These are phyloP conservation scores for Podotricha telesiphe DNA, from an alignment of 2,888 invertebrate genomes.

Conservation along the genomic window DNA sequence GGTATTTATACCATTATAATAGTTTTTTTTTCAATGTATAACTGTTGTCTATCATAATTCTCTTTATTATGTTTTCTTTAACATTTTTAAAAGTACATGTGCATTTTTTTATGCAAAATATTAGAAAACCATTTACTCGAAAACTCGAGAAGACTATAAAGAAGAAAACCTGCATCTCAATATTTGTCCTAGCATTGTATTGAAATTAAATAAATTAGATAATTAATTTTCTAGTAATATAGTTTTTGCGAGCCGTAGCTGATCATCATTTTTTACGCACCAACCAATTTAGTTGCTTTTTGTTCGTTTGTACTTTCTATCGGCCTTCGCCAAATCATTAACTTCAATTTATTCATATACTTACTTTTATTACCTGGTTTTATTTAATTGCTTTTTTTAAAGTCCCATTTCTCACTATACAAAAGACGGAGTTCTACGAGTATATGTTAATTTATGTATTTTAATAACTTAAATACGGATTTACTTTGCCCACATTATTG, in stretches of 20 bases:
- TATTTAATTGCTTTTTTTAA: background rate
- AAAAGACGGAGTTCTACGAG: too few relatives aligned
- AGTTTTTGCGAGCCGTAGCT: conserved; percentile 42
- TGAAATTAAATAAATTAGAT: background rate
- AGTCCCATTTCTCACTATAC: background rate
- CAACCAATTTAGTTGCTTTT: conserved; percentile 47
- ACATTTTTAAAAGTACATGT: too few relatives aligned
- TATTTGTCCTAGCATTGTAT: background rate
- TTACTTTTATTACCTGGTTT: conserved; percentile 30
- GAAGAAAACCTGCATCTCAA: too few relatives aligned
- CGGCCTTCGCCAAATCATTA: conserved; percentile 51
- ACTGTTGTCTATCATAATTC: too few relatives aligned
- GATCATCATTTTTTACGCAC: conserved; percentile 39
- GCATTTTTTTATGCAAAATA: too few relatives aligned
- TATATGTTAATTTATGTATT: too few relatives aligned
- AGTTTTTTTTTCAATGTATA: too few relatives aligned
- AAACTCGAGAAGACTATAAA: background rate
- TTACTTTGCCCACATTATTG: too few relatives aligned
- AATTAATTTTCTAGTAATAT: conserved; percentile 22
- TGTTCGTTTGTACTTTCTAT: conserved; percentile 54
- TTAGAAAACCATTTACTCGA: too few relatives aligned
- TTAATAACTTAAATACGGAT: too few relatives aligned
- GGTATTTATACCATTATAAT: too few relatives aligned
- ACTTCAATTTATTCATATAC: conserved; percentile 21
- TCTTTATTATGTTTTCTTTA: too few relatives aligned